phyloP scores from a whole-genome alignment of 2,888 invertebrate genomes.

The Synergus gifuensis region DNA sequence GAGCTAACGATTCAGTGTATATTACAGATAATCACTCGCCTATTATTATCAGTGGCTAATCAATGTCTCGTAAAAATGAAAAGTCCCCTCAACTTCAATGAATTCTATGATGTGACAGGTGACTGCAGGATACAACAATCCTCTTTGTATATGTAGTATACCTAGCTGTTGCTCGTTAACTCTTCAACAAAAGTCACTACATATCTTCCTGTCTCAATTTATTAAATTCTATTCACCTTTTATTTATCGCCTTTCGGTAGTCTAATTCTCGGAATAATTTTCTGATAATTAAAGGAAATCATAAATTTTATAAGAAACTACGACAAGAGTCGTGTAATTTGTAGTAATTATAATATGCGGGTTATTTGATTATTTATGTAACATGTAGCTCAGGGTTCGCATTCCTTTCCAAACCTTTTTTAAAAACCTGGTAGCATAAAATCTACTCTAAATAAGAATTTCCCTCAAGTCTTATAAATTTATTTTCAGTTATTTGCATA shows the following conservation, averaged over 20 bases:
- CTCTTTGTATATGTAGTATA: conserved; percentile 6
- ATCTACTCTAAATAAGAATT: conserved; percentile 6
- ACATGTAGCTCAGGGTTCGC: no score
- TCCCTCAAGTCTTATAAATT: not conserved
- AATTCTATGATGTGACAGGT: not conserved
- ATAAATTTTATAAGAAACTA: not conserved
- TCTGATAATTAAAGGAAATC: not conserved
- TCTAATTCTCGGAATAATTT: not conserved
- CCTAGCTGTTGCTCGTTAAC: conserved; percentile 6
- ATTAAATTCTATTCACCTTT: not conserved
- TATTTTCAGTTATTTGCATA: not conserved
- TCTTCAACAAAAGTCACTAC: conserved; percentile 19
- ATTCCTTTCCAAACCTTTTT: not conserved
- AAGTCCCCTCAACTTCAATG: conserved; percentile 10
- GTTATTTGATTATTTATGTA: not conserved
- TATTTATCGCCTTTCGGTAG: not conserved
- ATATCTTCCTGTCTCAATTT: not conserved
- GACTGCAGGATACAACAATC: not conserved
- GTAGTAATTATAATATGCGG: not conserved
- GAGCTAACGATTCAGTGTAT: conserved; percentile 10
- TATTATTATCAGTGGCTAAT: conserved; percentile 25
- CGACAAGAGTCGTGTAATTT: no score
- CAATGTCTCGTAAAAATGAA: conserved; percentile 29
- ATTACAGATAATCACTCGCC: conserved; percentile 23
- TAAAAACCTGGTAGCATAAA: not conserved